These are phyloP conservation scores for Anguilla anguilla DNA, from an alignment of 2,797 vertebrate species.

Conservation along the genomic window DNA sequence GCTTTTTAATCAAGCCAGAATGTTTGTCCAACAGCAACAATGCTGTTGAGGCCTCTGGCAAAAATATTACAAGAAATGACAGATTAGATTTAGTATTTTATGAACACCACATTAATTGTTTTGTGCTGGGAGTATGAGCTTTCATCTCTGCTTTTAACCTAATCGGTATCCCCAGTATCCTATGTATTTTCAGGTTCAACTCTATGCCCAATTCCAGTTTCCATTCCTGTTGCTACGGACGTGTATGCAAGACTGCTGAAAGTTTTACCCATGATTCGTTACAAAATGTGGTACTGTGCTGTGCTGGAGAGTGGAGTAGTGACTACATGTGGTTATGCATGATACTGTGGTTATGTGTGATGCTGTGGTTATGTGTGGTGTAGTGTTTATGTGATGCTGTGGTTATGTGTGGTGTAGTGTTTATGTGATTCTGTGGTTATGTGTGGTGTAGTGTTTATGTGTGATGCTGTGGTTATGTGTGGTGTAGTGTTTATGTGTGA, in stretches of 20 bases:
- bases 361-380: no score
- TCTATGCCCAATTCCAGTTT: not conserved
- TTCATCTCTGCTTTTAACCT: not conserved
- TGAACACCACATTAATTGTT: slow-evolving; percentile 53
- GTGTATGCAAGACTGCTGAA: not conserved
- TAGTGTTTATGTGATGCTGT: no score
- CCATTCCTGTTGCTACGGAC: not conserved
- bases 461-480: no score
- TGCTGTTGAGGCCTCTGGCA: slow-evolving; percentile 45
- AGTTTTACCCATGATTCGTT: not conserved
- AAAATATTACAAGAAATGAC: slow-evolving; percentile 49
- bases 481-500: no score
- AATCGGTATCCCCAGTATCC: not conserved
- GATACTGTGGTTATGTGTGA: no score
- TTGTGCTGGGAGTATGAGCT: slow-evolving; percentile 47
- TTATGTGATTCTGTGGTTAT: no score
- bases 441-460: no score
- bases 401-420: no score
- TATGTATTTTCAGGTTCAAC: not conserved
- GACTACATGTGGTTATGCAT: not conserved
- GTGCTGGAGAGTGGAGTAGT: not conserved
- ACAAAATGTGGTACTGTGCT: not conserved
- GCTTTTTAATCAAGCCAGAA: slow-evolving; percentile 60
- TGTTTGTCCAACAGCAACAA: slow-evolving; percentile 52
- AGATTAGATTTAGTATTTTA: slow-evolving; percentile 58